A percentile compares a stretch with the other conserved stretches of the same genome.
Evolutionary conservation across 2,113 vertebrate species (phyloP).

Genomic region (Pygoscelis adeliae): DNA sequence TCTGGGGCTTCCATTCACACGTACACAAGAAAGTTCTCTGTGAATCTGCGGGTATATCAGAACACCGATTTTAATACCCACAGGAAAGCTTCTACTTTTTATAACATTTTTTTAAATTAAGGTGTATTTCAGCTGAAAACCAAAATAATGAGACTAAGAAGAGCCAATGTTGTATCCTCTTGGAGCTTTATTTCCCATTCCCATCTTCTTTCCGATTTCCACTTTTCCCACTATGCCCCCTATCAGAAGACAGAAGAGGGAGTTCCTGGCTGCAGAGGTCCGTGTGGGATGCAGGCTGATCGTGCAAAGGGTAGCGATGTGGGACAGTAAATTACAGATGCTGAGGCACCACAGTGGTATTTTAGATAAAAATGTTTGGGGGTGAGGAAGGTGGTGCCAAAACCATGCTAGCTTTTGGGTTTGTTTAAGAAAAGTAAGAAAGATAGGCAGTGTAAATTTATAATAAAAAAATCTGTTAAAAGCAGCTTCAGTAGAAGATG

Average conservation of each 20-base stretch:
- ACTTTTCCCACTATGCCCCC: background rate
- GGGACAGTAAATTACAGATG: background rate
- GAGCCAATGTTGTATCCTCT: background rate
- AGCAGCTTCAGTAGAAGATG: background rate
- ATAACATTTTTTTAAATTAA: background rate
- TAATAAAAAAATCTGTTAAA: background rate
- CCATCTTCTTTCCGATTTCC: background rate
- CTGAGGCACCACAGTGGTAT: background rate
- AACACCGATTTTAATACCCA: background rate
- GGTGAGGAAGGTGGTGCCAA: background rate
- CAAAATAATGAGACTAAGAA: background rate
- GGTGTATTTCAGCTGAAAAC: background rate
- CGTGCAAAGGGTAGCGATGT: rapidly evolving
- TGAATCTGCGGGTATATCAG: background rate
- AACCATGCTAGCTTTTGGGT: background rate
- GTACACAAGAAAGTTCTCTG: background rate
- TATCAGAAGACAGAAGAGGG: background rate
- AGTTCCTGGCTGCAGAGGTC: background rate
- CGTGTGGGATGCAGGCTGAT: background rate
- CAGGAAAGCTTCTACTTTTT: background rate
- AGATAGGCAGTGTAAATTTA: background rate
- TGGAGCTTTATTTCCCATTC: background rate
- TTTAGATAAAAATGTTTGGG: background rate
- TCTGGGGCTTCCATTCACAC: background rate
- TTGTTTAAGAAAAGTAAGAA: background rate